Percentiles rank a stretch among this genome's conserved stretches.
Conservation (phyloP, 53 echinoderm and acorn worm species). For the Antedon mediterranea region DNA sequence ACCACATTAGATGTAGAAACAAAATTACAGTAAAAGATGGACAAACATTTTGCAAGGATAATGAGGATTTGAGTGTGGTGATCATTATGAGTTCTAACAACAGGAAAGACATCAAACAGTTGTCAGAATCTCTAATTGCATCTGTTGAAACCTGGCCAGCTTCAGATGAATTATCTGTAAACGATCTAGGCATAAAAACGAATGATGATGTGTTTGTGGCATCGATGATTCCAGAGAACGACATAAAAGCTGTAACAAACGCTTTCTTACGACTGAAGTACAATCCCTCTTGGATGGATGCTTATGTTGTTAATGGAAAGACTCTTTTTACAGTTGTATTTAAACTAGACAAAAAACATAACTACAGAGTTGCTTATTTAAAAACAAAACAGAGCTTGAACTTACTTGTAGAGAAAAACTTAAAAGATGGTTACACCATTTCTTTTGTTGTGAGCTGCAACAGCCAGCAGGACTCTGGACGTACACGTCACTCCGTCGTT, state of each 20-base stretch:
- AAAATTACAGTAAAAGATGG: neutral
- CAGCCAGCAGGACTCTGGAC: constrained; percentile 13
- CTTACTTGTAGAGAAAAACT: neutral
- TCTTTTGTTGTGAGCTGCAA: constrained; percentile 47
- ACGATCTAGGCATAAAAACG: neutral
- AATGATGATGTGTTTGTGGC: constrained; percentile 34
- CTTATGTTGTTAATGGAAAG: constrained; percentile 32
- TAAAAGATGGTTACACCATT: constrained; percentile 23
- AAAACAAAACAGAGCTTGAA: neutral
- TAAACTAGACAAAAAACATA: neutral
- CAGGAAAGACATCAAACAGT: constrained; percentile 43
- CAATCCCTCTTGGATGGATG: constrained; percentile 60
- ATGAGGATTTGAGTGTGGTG: constrained; percentile 33
- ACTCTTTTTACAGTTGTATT: constrained; percentile 42
- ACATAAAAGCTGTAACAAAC: constrained; percentile 32
- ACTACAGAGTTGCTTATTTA: neutral
- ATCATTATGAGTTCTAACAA: constrained; percentile 80
- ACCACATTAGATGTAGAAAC: constrained; percentile 9
- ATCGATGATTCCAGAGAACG: constrained; percentile 35
- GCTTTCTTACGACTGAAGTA: constrained; percentile 25
- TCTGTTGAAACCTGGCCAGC: constrained; percentile 43
- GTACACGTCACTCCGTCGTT: neutral
- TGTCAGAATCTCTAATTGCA: constrained; percentile 28
- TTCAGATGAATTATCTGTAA: neutral
- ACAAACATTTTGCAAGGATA: constrained; percentile 1